Base-by-base conservation (phyloP, 2,888 invertebrate species). In the Chrysolina haemoptera region DNA sequence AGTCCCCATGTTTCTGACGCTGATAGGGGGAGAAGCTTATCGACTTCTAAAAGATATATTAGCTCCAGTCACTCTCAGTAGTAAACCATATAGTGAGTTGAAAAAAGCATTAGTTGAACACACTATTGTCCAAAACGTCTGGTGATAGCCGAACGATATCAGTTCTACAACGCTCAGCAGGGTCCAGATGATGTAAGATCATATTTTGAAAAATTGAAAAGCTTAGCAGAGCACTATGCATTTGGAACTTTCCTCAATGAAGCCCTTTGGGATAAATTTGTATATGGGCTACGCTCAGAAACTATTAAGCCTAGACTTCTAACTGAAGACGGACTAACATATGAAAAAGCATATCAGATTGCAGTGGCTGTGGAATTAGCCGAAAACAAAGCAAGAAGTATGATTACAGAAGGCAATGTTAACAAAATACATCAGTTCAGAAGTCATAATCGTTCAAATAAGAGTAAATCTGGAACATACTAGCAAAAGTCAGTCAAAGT, bases 101-200 rank as follows among this genome's bases (percentile, higher is more conserved):
- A 76, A 74, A 46, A 68, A 66, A 18, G 71, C 53, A 5, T 68
- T 82, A 62, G 12, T 62, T 14, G 46, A 71, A 9, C 80, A 9
- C 80, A 79, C 27, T 82, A 73, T 71, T 55, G 62, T 22, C 80
- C 81, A 20, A 78, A 80, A 73, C n/a, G n/a, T n/a, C n/a, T n/a
- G n/a, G n/a, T n/a, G n/a, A n/a, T n/a, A n/a, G n/a, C n/a, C n/a
- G n/a, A n/a, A n/a, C 70, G 80, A 14, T 84, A 79, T 66, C 78
- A 78, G 66, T 82, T 83, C 71, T 80, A 81, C 66, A 77, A 78
- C 62, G 70, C 79, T 16, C 46, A 75, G 50, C 83, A 83, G 73
- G 76, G 79, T 68, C 27, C 68, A 8, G 27, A 63, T 16, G 76
- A 77, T 67, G 62, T 73, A 16, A 71, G 50, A 53, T 12, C 48